Conservation (phyloP, 2,113 vertebrate species). For the Recurvirostra avosetta region DNA sequence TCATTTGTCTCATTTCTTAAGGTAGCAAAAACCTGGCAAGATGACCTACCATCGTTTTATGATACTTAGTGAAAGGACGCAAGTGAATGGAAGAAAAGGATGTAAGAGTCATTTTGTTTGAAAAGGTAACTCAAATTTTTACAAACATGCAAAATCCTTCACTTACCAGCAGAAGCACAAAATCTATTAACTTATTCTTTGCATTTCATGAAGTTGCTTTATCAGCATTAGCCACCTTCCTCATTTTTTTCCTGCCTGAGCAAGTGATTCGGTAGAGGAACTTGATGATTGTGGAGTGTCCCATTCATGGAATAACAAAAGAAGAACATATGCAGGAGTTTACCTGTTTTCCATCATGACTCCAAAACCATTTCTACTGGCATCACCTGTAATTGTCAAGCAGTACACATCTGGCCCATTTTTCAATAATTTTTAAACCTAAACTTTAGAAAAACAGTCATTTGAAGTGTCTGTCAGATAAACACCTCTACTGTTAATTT, state of each 20-base stretch:
- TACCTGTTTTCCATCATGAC: slow-evolving; percentile 56
- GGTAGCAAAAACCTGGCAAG: neutral
- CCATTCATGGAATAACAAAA: neutral
- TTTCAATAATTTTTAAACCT: slow-evolving; percentile 65
- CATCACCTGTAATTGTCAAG: slow-evolving; percentile 45
- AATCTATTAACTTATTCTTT: neutral
- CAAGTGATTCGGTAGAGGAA: neutral
- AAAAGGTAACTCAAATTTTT: neutral
- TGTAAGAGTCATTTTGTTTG: neutral
- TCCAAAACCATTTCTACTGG: slow-evolving; percentile 55
- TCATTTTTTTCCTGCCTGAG: neutral
- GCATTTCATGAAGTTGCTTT: neutral
- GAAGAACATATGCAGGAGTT: neutral
- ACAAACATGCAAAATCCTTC: neutral
- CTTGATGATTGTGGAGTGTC: neutral
- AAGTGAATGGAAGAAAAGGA: neutral
- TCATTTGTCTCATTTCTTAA: neutral
- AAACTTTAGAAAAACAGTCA: neutral
- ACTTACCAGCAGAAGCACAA: neutral
- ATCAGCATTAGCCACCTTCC: neutral
- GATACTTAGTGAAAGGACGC: neutral
- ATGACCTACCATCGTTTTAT: neutral
- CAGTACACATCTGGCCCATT: slow-evolving; percentile 66
- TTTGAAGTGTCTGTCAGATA: neutral
- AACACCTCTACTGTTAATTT: neutral